These are phyloP conservation scores for Colaptes auratus DNA, from an alignment of 2,113 vertebrate genomes.

Conservation along the genomic window DNA sequence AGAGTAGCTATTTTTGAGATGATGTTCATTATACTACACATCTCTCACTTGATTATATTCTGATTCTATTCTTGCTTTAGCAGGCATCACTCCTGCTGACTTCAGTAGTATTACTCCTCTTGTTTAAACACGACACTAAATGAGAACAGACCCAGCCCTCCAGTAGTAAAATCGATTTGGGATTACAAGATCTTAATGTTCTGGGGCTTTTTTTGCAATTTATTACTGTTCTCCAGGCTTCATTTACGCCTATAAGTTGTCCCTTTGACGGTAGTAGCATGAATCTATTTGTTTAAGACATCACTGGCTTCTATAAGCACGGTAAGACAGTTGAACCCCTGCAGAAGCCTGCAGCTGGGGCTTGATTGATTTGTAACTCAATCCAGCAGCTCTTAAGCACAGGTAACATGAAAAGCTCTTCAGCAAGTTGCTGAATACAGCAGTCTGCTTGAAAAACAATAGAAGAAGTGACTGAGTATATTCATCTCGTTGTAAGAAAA, in stretches of 20 bases:
- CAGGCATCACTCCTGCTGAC: not conserved
- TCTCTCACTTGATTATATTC: not conserved
- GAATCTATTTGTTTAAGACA: not conserved
- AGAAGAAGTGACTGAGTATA: not conserved
- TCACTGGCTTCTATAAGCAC: not conserved
- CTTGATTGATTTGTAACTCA: slow-evolving; percentile 31
- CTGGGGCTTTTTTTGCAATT: not conserved
- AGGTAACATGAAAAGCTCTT: slow-evolving; percentile 20
- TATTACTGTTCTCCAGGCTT: not conserved
- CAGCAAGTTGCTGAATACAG: slow-evolving; percentile 25
- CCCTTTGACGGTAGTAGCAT: not conserved
- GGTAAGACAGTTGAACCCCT: not conserved
- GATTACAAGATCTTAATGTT: not conserved
- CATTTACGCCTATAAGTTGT: not conserved
- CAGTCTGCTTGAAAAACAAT: slow-evolving; percentile 20
- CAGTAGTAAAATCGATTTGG: not conserved
- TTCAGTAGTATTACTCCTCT: not conserved
- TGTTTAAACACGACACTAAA: not conserved
- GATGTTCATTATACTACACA: not conserved
- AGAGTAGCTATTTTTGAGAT: not conserved
- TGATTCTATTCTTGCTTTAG: not conserved
- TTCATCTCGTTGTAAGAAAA: not conserved
- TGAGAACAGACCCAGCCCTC: not conserved
- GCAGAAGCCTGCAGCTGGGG: slow-evolving; percentile 14
- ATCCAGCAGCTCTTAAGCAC: slow-evolving; percentile 28